phyloP scores from a whole-genome alignment of 2,888 invertebrate genomes.

The Papilio protenor region DNA sequence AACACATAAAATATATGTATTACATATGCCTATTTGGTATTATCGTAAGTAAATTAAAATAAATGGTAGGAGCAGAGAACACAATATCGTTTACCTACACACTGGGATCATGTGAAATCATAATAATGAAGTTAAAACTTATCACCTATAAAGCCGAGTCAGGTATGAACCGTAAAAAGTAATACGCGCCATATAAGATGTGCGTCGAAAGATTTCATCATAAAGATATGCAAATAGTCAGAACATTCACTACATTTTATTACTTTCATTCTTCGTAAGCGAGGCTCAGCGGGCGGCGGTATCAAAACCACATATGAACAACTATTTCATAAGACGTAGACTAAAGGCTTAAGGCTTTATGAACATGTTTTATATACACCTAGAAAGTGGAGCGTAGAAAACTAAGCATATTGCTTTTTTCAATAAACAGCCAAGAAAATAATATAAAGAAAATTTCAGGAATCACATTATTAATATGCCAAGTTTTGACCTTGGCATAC shows the following conservation, averaged over 20 bases:
- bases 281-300: not conserved
- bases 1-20: too few relatives aligned
- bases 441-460: not conserved
- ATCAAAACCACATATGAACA: conserved; percentile 16
- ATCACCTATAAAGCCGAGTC: not conserved
- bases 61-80: not conserved
- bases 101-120: not conserved
- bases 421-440: not conserved
- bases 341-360: conserved; percentile 21
- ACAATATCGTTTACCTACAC: not conserved
- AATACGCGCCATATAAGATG: conserved; percentile 16
- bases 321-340: conserved; percentile 23
- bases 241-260: conserved; percentile 38
- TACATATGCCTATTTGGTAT: too few relatives aligned
- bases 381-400: not conserved
- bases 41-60: not conserved
- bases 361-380: conserved; percentile 13
- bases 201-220: conserved; percentile 34
- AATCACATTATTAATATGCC: too few relatives aligned
- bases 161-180: conserved; percentile 2
- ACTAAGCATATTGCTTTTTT: not conserved
- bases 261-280: not conserved
- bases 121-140: not conserved
- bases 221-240: conserved; percentile 7
- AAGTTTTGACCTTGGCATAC: not conserved